A percentile compares a stretch with the other conserved stretches of the same genome.
Evolutionary conservation across 2,888 invertebrate species (phyloP).

Genomic region (Pollenia labialis): DNA sequence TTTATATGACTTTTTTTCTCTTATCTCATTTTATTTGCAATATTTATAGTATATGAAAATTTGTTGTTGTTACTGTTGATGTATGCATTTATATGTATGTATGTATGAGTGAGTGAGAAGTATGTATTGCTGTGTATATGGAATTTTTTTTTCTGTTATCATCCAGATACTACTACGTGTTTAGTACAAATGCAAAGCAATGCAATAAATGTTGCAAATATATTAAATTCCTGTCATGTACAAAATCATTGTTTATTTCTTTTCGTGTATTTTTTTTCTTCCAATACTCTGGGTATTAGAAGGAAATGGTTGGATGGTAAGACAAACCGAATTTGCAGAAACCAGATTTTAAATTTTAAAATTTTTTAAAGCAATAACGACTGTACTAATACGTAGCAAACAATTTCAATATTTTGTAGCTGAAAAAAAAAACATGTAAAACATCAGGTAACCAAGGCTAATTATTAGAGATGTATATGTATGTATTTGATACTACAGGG

Average conservation of each 20-base stretch:
- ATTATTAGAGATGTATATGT: too few relatives aligned
- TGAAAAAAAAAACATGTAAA: too few relatives aligned
- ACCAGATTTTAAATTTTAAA: background rate
- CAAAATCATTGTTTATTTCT: slow-evolving; percentile 74
- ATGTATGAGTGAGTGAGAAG: background rate
- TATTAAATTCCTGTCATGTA: slow-evolving; percentile 80
- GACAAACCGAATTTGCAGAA: background rate
- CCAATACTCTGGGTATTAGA: slow-evolving; percentile 1
- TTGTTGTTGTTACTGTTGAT: slow-evolving; percentile 5
- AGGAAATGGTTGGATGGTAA: background rate
- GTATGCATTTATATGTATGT: slow-evolving; percentile 17
- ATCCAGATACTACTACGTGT: slow-evolving; percentile 62
- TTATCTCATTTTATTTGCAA: slow-evolving; percentile 16
- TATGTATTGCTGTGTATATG: slow-evolving; percentile 8
- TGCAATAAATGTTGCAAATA: slow-evolving; percentile 75
- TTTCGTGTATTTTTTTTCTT: slow-evolving; percentile 22
- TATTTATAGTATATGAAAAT: slow-evolving; percentile 4
- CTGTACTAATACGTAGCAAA: too few relatives aligned
- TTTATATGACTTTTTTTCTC: slow-evolving; percentile 11
- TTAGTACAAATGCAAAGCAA: slow-evolving; percentile 69
- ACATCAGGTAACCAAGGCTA: too few relatives aligned
- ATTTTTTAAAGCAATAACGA: background rate
- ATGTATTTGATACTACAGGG: background rate
- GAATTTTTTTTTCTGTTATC: slow-evolving; percentile 34
- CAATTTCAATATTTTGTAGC: too few relatives aligned